These are phyloP conservation scores for Chiroxiphia lanceolata DNA, from an alignment of 2,797 vertebrate genomes.

Conservation along the genomic window DNA sequence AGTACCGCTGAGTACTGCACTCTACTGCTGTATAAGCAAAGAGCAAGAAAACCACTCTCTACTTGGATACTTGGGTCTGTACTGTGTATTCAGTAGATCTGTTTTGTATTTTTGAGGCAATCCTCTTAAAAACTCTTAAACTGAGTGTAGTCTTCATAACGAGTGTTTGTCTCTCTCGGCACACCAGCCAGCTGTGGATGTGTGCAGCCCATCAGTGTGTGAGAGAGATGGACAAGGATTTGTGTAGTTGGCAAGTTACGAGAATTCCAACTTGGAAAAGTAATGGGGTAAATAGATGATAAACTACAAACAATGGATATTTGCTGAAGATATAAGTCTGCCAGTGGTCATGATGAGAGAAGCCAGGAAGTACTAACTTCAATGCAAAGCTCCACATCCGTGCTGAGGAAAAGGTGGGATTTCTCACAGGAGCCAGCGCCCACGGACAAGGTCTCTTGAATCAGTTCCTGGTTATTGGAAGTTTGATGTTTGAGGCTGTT, in stretches of 20 bases:
- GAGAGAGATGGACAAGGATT: neutral
- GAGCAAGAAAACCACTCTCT: neutral
- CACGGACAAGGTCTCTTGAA: neutral
- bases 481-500: neutral
- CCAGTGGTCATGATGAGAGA: neutral
- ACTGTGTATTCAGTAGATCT: neutral
- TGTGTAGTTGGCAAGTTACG: neutral
- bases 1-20: neutral
- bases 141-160: neutral
- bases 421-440: fast-evolving
- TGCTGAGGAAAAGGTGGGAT: neutral
- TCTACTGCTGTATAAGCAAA: neutral
- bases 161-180: neutral
- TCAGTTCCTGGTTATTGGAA: neutral
- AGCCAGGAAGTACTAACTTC: neutral
- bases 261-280: neutral
- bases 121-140: neutral
- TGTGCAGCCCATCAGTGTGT: neutral
- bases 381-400: neutral
- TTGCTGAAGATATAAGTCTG: neutral
- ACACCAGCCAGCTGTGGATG: neutral
- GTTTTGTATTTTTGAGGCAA: neutral
- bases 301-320: neutral
- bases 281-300: neutral
- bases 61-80: neutral